Conservation (phyloP, 2,113 vertebrate genomes). For the Lampris megalopsis region DNA sequence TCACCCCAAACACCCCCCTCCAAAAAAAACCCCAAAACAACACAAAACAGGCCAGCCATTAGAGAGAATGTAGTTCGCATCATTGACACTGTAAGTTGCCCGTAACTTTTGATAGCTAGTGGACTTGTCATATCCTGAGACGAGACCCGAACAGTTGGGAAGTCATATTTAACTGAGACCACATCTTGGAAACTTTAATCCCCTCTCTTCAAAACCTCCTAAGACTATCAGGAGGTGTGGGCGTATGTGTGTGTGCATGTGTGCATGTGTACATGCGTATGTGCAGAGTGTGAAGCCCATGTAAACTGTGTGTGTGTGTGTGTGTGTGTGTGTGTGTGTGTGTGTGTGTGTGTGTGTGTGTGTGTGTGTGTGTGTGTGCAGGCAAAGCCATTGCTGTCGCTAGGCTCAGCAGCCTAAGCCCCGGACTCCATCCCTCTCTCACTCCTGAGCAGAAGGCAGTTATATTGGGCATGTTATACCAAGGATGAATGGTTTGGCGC, state of each 20-base stretch:
- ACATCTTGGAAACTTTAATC: not conserved
- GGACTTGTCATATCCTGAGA: not conserved
- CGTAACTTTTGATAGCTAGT: not conserved
- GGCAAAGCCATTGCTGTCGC: not conserved
- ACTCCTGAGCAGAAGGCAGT: slow-evolving; percentile 39
- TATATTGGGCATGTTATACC: slow-evolving; percentile 42
- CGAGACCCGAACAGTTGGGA: slow-evolving; percentile 5
- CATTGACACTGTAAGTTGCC: not conserved
- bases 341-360: not conserved
- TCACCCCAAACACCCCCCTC: too few relatives aligned
- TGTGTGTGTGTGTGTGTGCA: slow-evolving; percentile 2
- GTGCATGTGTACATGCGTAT: not conserved
- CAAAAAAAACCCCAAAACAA: not conserved
- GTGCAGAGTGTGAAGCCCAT: not conserved
- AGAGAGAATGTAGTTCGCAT: not conserved
- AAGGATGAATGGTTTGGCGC: not conserved
- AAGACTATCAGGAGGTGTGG: not conserved
- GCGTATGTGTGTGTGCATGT: not conserved
- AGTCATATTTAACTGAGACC: not conserved
- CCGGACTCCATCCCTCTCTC: slow-evolving; percentile 6
- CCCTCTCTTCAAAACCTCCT: not conserved
- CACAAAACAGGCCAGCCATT: not conserved
- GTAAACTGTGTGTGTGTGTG: not conserved
- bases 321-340: not conserved
- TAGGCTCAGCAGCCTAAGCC: not conserved